phyloP scores from a whole-genome alignment of 2,888 invertebrate genomes.

The Mystacides longicornis region DNA sequence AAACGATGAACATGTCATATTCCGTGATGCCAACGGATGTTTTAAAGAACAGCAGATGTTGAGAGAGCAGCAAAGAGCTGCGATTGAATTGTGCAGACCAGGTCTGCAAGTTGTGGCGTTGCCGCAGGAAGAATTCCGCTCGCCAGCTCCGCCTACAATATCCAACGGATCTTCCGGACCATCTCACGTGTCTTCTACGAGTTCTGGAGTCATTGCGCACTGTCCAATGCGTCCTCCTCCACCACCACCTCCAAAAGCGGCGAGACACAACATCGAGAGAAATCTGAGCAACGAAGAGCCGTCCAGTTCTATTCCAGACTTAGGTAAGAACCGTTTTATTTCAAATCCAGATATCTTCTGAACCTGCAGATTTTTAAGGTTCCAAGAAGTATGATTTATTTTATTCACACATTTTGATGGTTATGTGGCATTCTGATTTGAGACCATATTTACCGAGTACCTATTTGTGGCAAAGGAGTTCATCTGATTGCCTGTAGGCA shows the following conservation, averaged over 20 bases:
- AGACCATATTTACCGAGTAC: too few species aligned
- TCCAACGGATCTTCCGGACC: slow-evolving; percentile 33
- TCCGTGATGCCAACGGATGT: slow-evolving; percentile 22
- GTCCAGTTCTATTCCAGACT: slow-evolving; percentile 80
- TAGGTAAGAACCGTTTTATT: too few species aligned
- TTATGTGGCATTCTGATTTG: too few species aligned
- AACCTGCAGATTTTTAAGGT: too few species aligned
- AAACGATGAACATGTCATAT: slow-evolving; percentile 42
- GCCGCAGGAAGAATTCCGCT: slow-evolving; percentile 36
- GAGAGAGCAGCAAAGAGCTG: slow-evolving; percentile 27
- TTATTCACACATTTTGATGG: too few species aligned
- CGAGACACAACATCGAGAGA: slow-evolving; percentile 43
- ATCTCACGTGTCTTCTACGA: slow-evolving; percentile 45
- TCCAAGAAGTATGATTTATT: too few species aligned
- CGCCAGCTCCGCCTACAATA: slow-evolving; percentile 36
- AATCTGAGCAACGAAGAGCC: slow-evolving; percentile 64
- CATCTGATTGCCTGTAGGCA: too few species aligned
- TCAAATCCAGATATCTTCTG: too few species aligned
- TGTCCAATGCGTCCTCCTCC: slow-evolving; percentile 46
- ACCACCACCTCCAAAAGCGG: slow-evolving; percentile 45
- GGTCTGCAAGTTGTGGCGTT: slow-evolving; percentile 39
- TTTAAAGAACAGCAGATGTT: slow-evolving; percentile 19
- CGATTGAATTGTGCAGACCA: slow-evolving; percentile 40
- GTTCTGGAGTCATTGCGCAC: slow-evolving; percentile 43
- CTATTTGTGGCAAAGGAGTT: too few species aligned